Base-by-base conservation (phyloP, 2,888 invertebrate genomes). In the Hartigia nigra region DNA sequence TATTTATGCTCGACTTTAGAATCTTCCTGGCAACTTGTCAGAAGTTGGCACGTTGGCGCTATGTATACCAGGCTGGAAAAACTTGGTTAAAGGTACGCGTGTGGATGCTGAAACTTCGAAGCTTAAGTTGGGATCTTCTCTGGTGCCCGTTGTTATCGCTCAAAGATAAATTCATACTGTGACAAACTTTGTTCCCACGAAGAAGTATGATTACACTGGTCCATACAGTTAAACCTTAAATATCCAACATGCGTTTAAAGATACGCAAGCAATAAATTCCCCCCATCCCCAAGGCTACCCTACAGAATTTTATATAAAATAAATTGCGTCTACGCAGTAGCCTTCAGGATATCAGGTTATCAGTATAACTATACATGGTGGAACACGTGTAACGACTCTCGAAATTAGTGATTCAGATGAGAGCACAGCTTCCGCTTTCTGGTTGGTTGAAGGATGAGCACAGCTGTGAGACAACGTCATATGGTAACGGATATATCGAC, bases 161-260 rank as follows among this genome's bases (percentile, higher is more conserved):
- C 35, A 31, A 37, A 77, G 74, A 70, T 55, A 74, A 76, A 76
- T 70, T 76, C 76, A 70, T 70, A 39, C 32, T 70, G 74, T 2
- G 74, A 72, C 32, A 72, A 55, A 55, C 23, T 55, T 55, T 23
- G 23, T 55, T 23, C 55, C 55, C 55, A 55, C 55, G 14, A 55
- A 55, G 55, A 55, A 23, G 55, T 23, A 23, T 55, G 23, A 55
- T 23, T 55, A 55, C 55, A 55, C 55, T 23, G 23, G 23, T 55
- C 9, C 23, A 23, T 23, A 55, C 23, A 9, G 55, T 55, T 55
- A 9, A 23, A 55, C 5, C 23, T 55, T 55, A 14, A 55, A 14
- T 55, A 55, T 2, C 55, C 55, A 55, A 23, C 23, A 55, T 55
- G 9, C 23, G 23, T 23, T 55, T 9, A 55, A 55, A 55, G 55